Base-by-base conservation (phyloP, 1,140 invertebrate genomes). In the Drosophila sp. region DNA sequence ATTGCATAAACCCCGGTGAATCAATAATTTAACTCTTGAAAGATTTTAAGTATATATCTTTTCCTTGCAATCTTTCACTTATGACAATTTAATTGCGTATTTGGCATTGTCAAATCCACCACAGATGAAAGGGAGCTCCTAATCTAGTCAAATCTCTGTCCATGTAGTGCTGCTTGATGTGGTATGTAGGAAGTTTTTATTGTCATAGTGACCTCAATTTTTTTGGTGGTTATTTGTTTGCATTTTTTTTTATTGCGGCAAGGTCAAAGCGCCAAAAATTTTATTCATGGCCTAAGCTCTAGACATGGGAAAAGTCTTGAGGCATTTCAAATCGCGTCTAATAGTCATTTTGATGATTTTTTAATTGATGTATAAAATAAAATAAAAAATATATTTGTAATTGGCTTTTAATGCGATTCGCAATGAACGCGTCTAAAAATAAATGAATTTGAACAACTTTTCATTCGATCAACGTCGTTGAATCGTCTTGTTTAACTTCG, bases 121-220 rank as follows among this genome's bases (percentile, higher is more conserved):
- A 32, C 7, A 58, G 56, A 35, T 58, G 56, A 32, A 35, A 55
- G 35, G 54, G 44, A 64, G 23, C 17, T 58, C 11, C 55, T 33
- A 38, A 66, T 56, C 32, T 66, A 27, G n/a, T 11, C 44, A 57
- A 40, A 40, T 60, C 35, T 66, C 25, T 30, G 33, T 58, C 47
- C 29, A 0, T 17, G 17, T 17, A 8, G 56, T 27, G 55, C 55
- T 47, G 17, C 17, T 17, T 17, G 17, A 17, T 17, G 17, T 17
- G 17, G 5, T 50, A 56, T 56, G 38, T 41, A 62, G 60, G 60
- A 62, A 62, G 60, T 62, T 47, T 41, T 62, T 62, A 44, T 62
- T 62, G 60, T 44, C 60, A 62, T 58, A 47, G 25, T 62, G 38
- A 62, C 60, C 60, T 47, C 60, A 62, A 44, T 62, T 62, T 60